These are phyloP conservation scores for Myotis yumanensis DNA, from an alignment of 2,113 vertebrate genomes.

Conservation along the genomic window DNA sequence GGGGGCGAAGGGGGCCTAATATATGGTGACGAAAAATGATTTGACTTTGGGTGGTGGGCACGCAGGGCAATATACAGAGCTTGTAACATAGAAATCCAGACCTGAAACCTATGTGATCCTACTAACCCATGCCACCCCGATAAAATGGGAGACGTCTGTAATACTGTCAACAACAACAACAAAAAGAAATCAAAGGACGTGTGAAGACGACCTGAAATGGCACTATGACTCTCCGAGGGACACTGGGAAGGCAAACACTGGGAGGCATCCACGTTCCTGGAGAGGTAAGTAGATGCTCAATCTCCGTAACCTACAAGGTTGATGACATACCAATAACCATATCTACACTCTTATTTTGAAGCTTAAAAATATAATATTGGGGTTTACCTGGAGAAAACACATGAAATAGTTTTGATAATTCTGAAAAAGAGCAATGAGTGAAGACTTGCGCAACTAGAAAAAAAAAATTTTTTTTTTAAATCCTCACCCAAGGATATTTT, in stretches of 20 bases:
- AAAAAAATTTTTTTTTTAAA: too few species aligned
- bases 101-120: neutral
- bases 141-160: neutral
- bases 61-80: neutral
- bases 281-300: neutral
- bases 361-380: neutral
- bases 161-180: neutral
- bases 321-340: neutral
- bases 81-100: neutral
- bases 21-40: neutral
- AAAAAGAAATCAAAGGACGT: neutral
- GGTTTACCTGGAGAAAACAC: neutral
- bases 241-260: neutral
- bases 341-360: neutral
- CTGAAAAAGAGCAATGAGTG: neutral
- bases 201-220: neutral
- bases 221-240: neutral
- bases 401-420: neutral
- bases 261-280: neutral
- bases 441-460: neutral
- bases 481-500: too few species aligned
- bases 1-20: neutral
- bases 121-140: neutral
- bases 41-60: neutral
- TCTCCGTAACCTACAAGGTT: neutral